A percentile compares a stretch with the other conserved stretches of the same genome.
Evolutionary conservation across 2,888 invertebrate genomes (phyloP).

Genomic region (Eudasyphora cyanicolor): DNA sequence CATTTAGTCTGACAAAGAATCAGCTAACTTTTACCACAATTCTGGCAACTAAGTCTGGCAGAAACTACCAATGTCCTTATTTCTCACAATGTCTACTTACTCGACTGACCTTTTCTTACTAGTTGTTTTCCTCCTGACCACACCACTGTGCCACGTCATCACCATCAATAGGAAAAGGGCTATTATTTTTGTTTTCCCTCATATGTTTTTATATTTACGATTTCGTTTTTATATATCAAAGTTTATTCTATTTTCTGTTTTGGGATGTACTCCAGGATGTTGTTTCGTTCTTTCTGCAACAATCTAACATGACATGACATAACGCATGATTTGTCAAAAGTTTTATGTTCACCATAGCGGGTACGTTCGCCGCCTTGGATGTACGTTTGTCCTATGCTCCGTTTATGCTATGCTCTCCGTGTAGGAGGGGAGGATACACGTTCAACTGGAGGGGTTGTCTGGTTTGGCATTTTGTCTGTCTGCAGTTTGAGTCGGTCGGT

Average conservation of each 20-base stretch:
- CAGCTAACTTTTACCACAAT: too few species aligned
- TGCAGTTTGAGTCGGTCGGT: neutral
- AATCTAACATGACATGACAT: constrained; percentile 40
- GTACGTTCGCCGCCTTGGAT: neutral
- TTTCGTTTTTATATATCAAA: constrained; percentile 29
- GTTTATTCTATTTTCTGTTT: constrained; percentile 22
- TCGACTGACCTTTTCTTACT: too few species aligned
- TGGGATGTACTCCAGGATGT: neutral
- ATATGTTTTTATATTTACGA: constrained; percentile 9
- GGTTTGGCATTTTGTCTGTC: neutral
- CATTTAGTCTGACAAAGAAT: too few species aligned
- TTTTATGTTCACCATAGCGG: constrained; percentile 13
- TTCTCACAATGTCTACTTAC: too few species aligned
- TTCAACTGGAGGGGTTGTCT: neutral
- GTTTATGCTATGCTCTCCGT: neutral
- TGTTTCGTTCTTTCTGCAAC: neutral
- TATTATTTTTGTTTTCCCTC: neutral
- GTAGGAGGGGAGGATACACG: neutral
- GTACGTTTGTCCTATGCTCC: neutral
- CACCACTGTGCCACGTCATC: neutral
- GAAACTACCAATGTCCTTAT: too few species aligned
- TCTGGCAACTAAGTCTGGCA: too few species aligned
- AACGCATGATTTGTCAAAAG: constrained; percentile 56
- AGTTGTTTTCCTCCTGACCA: too few species aligned
- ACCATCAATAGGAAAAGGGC: neutral